These are phyloP conservation scores for Euclidia mi DNA, from an alignment of 2,888 invertebrate genomes.

Conservation along the genomic window DNA sequence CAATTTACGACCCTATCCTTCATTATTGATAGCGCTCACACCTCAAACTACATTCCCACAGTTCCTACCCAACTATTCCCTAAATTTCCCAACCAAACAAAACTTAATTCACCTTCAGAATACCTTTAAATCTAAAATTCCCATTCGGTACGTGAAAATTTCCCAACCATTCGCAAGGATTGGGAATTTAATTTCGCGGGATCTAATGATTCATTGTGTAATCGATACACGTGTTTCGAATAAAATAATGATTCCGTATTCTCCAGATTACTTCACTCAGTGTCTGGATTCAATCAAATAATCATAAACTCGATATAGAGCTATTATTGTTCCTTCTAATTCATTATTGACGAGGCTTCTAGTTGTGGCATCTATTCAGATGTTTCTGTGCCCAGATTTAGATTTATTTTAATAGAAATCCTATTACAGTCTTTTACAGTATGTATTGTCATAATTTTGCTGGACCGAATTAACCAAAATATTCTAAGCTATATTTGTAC, in stretches of 20 bases:
- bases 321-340: background rate
- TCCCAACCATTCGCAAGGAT: slow-evolving; percentile 1
- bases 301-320: background rate
- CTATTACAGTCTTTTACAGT: no score
- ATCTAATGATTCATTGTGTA: background rate
- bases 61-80: slow-evolving; percentile 4
- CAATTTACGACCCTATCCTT: background rate
- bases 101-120: background rate
- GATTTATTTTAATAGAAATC: no score
- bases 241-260: slow-evolving; percentile 3
- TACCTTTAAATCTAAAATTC: slow-evolving; percentile 1
- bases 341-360: background rate
- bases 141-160: background rate
- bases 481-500: no score
- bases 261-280: background rate
- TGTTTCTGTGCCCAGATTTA: slow-evolving; percentile 2
- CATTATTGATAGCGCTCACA: slow-evolving; percentile 5
- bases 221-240: slow-evolving; percentile 8
- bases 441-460: no score
- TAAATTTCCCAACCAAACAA: background rate
- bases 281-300: slow-evolving; percentile 2
- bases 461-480: no score
- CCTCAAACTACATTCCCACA: background rate
- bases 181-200: slow-evolving; percentile 1
- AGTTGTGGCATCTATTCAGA: background rate